These are phyloP conservation scores for Aphidius colemani DNA, from an alignment of 2,888 invertebrate species.

Conservation along the genomic window DNA sequence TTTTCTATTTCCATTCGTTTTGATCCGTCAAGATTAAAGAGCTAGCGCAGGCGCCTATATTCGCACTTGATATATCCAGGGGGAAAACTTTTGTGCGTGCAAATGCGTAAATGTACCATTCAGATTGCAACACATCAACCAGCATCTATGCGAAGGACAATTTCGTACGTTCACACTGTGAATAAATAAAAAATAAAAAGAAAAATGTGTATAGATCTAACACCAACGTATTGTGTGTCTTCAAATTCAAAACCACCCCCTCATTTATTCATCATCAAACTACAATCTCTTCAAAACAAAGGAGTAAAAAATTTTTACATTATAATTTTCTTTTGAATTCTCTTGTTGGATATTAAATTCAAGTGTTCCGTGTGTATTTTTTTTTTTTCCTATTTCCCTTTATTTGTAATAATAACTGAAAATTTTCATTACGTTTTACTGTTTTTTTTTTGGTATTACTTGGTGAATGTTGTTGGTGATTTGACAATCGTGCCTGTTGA, in stretches of 20 bases:
- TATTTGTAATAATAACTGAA: too few species aligned
- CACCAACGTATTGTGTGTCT: neutral
- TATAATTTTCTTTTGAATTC: too few species aligned
- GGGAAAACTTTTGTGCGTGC: conserved; percentile 31
- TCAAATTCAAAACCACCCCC: too few species aligned
- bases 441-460: too few species aligned
- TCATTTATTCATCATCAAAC: conserved; percentile 7
- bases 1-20: conserved; percentile 42
- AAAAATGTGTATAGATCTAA: neutral
- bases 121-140: conserved; percentile 28
- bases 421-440: too few species aligned
- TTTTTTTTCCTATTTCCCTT: too few species aligned
- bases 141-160: conserved; percentile 17
- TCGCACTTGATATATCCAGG: conserved; percentile 27
- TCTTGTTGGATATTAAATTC: too few species aligned
- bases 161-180: conserved; percentile 10
- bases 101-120: conserved; percentile 45
- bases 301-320: conserved; percentile 5
- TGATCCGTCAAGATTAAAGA: conserved; percentile 59
- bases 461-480: too few species aligned
- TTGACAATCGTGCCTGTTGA: too few species aligned
- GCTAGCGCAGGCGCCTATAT: conserved; percentile 39
- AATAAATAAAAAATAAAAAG: too few species aligned
- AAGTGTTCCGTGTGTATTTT: too few species aligned
- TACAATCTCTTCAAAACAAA: conserved; percentile 8